phyloP scores from a whole-genome alignment of 2,888 invertebrate genomes.

The Drosophila suboccidentalis region DNA sequence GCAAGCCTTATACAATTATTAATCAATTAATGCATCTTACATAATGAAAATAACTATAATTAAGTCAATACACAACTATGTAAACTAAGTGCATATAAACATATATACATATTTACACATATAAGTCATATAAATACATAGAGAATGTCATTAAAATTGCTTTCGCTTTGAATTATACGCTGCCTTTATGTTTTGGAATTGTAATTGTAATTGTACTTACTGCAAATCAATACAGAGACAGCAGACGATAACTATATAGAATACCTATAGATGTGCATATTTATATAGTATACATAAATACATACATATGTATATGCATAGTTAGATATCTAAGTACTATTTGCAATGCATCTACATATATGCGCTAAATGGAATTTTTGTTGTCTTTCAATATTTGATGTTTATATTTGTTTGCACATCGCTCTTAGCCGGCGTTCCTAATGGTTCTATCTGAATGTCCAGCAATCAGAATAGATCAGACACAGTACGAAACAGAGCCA shows the following conservation, averaged over 20 bases:
- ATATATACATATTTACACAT: constrained; percentile 11
- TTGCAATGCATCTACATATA: constrained; percentile 9
- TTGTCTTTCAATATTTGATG: constrained; percentile 6
- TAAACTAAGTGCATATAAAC: constrained; percentile 25
- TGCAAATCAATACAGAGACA: constrained; percentile 37
- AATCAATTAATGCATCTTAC: constrained; percentile 51
- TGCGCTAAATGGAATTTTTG: constrained; percentile 33
- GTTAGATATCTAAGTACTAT: constrained; percentile 18
- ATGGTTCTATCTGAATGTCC: constrained; percentile 32
- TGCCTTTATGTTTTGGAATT: constrained; percentile 54
- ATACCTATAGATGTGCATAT: constrained; percentile 21
- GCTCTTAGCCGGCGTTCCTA: constrained; percentile 54
- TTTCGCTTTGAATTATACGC: constrained; percentile 53
- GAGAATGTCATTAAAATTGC: constrained; percentile 55
- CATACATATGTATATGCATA: constrained; percentile 7
- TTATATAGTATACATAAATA: constrained; percentile 17
- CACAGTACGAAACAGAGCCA: constrained; percentile 17
- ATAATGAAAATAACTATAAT: constrained; percentile 17
- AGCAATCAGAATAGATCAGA: constrained; percentile 22
- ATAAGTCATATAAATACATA: constrained; percentile 31
- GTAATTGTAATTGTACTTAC: constrained; percentile 46
- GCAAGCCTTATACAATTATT: constrained; percentile 70
- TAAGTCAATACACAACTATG: constrained; percentile 41
- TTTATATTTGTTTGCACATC: constrained; percentile 13
- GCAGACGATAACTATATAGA: constrained; percentile 22